Base-by-base conservation (phyloP, 2,888 invertebrate genomes). In the Seira musarum region DNA sequence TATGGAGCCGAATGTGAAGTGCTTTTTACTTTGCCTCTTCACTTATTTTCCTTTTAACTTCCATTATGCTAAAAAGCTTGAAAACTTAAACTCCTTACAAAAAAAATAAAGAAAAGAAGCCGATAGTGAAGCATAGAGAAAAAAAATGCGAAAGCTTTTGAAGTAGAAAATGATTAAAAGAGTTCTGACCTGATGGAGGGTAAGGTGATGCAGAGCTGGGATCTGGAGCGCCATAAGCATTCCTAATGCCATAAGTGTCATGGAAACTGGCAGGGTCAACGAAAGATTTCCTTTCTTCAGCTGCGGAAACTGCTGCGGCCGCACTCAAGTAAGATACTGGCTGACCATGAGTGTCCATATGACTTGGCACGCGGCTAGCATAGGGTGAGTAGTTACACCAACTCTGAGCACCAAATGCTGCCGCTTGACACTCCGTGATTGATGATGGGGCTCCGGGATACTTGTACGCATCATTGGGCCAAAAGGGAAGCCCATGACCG, bases 371-470 rank as follows among this genome's bases (percentile, higher is more conserved):
- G 60, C 86, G 85, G 74, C 80, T 68, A 6, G 80, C 82, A 61
- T 86, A 86, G 13, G 86, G 85, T 57, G 85, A 78, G 67, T 85
- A 85, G 63, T 82, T 81, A 72, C 84, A 84, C 85, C 86, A 85
- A 77, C 80, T 73, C 72, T 85, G 84, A 65, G 86, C 81, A 75
- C 83, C 82, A 74, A 86, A 85, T 80, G 82, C 79, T 15, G 22
- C n/a, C 35, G 83, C 82, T 74, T 85, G 85, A 75, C 86, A 86
- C 49, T 86, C 86, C 21, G 82, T 78, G 63, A 86, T 83, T 66
- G 83, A 83, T 57, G 79, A 67, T 19, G 83, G 81, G n/a, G 77
- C 73, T 35, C 84, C 82, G 35, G 84, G 82, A 64, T 86, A 85
- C 70, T 85, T 86, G 83, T 85, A 86, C 21, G 74, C 67, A 19